A percentile compares a stretch with the other conserved stretches of the same genome.
Evolutionary conservation across 2,113 vertebrate species (phyloP).

Genomic region (Stomatorhinus ivindoensis): DNA sequence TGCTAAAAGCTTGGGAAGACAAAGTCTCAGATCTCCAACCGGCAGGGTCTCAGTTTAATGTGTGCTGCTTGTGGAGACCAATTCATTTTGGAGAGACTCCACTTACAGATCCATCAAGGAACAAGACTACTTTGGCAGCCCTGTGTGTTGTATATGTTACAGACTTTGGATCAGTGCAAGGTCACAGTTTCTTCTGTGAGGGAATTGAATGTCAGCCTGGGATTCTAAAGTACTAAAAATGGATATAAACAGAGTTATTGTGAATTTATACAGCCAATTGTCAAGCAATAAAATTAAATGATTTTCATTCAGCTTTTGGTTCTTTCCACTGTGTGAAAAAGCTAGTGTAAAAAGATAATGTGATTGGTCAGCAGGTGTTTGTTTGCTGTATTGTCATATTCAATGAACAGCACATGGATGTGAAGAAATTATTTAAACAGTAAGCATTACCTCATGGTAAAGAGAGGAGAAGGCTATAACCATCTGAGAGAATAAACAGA

Average conservation of each 20-base stretch:
- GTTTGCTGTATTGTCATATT: neutral
- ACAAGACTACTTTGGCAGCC: neutral
- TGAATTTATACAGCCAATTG: conserved; percentile 21
- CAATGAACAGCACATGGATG: neutral
- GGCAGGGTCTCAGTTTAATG: conserved; percentile 34
- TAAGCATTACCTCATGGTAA: neutral
- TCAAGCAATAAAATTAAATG: conserved; percentile 23
- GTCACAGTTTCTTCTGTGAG: conserved; percentile 28
- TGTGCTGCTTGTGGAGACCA: conserved; percentile 28
- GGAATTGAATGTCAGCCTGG: conserved; percentile 35
- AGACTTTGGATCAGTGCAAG: conserved; percentile 33
- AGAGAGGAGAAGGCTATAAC: neutral
- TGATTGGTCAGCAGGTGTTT: neutral
- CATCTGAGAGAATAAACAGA: neutral
- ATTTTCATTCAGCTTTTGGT: neutral
- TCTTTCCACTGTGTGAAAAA: neutral
- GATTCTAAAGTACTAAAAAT: conserved; percentile 32
- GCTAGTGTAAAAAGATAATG: neutral
- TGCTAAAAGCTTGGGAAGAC: conserved; percentile 41
- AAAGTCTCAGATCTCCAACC: conserved; percentile 36
- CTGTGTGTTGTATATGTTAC: conserved; percentile 19
- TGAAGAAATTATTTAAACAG: neutral
- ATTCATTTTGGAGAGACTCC: conserved; percentile 33
- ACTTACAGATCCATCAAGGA: conserved; percentile 30
- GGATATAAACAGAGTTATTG: conserved; percentile 25